Evolutionary conservation across 2,888 invertebrate species (phyloP).

Genomic region (Mellilla xanthometata): DNA sequence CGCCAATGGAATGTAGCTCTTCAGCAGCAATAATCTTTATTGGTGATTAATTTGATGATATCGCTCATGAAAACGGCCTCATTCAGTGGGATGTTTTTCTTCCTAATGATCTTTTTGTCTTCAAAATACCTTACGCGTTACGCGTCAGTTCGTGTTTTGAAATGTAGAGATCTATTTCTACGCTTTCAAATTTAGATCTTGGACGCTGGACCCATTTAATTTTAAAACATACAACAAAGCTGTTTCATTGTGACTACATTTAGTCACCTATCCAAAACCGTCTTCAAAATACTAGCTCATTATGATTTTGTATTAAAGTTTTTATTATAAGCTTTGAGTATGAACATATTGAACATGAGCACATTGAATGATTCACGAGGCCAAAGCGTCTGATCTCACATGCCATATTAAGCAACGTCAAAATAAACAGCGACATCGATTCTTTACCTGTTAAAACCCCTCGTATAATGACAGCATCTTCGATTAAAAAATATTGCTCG

Average conservation of each 20-base stretch:
- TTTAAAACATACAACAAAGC: slow-evolving; percentile 4
- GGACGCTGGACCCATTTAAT: slow-evolving; percentile 3
- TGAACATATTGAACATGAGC: slow-evolving; percentile 15
- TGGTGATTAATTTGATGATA: not conserved
- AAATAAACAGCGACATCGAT: slow-evolving; percentile 28
- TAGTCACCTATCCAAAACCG: slow-evolving; percentile 9
- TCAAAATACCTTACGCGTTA: not conserved
- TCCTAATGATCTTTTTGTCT: not conserved
- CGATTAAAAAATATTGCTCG: slow-evolving; percentile 6
- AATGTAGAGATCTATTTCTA: not conserved
- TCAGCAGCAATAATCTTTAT: not conserved
- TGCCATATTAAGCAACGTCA: slow-evolving; percentile 28
- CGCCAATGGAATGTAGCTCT: not conserved
- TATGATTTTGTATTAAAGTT: slow-evolving; percentile 15
- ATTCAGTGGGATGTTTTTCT: not conserved
- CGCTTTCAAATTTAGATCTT: slow-evolving; percentile 4
- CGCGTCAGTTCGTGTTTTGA: not conserved
- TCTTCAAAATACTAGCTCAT: slow-evolving; percentile 6
- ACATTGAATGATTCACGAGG: slow-evolving; percentile 28
- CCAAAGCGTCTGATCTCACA: slow-evolving; percentile 29
- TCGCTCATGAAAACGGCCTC: not conserved
- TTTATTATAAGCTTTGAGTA: slow-evolving; percentile 18
- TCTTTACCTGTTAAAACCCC: slow-evolving; percentile 18
- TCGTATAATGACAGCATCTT: slow-evolving; percentile 3
- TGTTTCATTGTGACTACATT: slow-evolving; percentile 4